These are phyloP conservation scores for Xerus inauris DNA, from an alignment of 2,113 vertebrate species.

Conservation along the genomic window DNA sequence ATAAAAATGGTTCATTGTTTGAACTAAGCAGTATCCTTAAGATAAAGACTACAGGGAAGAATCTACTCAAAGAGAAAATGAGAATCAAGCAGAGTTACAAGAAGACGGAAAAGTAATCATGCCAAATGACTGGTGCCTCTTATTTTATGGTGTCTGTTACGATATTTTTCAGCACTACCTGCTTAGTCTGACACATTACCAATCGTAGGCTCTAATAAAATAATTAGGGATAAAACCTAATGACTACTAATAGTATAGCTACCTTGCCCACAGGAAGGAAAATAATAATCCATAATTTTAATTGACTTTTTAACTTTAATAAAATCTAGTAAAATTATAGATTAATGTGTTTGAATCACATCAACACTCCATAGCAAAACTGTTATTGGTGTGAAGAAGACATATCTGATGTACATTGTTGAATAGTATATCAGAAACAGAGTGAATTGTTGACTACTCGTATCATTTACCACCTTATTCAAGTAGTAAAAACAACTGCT, in stretches of 20 bases:
- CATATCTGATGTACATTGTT: neutral
- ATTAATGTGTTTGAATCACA: neutral
- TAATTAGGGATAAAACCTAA: neutral
- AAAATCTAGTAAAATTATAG: neutral
- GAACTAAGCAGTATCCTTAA: neutral
- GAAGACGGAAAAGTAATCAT: neutral
- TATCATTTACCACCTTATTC: slow-evolving; percentile 79
- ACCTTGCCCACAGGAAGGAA: neutral
- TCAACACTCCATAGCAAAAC: neutral
- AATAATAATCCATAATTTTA: neutral
- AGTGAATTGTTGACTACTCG: slow-evolving; percentile 61
- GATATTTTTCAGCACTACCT: neutral
- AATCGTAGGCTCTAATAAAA: neutral
- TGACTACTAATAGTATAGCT: neutral
- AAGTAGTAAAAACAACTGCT: slow-evolving; percentile 75
- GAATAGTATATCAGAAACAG: neutral
- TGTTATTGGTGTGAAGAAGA: neutral
- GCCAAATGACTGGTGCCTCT: neutral
- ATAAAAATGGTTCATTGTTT: neutral
- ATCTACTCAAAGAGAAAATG: neutral
- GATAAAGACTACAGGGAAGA: neutral
- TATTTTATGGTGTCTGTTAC: neutral
- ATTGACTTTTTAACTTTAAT: neutral
- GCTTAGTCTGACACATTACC: neutral
- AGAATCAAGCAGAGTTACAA: neutral